Percentiles rank a stretch among this genome's conserved stretches.
phyloP scores from a whole-genome alignment of 2,113 vertebrate species.

The Sus scrofa region DNA sequence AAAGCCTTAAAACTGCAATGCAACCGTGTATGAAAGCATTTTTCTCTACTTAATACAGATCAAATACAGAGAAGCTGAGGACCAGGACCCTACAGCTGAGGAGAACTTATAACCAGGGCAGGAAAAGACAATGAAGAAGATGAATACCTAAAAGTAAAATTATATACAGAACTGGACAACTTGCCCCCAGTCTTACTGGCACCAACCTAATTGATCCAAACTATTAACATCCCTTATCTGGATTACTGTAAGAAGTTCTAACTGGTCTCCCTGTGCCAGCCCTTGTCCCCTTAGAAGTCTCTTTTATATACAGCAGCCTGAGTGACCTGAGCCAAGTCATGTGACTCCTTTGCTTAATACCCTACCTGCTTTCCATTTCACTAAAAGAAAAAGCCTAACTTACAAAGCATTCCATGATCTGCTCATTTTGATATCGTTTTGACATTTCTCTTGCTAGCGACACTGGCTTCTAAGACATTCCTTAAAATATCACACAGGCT shows the following conservation, averaged over 20 bases:
- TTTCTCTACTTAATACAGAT: neutral
- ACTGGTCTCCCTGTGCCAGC: neutral
- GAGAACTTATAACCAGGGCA: neutral
- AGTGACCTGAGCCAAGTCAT: neutral
- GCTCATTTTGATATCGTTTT: neutral
- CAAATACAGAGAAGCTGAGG: conserved; percentile 10
- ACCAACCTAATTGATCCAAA: neutral
- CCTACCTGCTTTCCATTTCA: neutral
- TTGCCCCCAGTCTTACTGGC: neutral
- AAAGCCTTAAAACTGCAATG: neutral
- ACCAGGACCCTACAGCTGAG: neutral
- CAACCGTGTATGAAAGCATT: neutral
- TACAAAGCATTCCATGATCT: neutral
- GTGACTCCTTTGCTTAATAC: neutral
- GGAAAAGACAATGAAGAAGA: neutral
- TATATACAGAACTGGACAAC: neutral
- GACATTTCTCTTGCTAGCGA: neutral
- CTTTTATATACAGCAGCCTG: neutral
- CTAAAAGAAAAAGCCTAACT: neutral
- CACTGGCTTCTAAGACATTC: neutral
- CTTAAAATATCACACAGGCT: neutral
- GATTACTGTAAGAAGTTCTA: neutral
- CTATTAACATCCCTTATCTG: neutral
- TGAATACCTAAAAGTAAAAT: neutral
- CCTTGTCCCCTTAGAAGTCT: neutral